Percentiles rank a stretch among this genome's conserved stretches.
Evolutionary conservation across 2,888 invertebrate species (phyloP).

Genomic region (Brenthis daphne): DNA sequence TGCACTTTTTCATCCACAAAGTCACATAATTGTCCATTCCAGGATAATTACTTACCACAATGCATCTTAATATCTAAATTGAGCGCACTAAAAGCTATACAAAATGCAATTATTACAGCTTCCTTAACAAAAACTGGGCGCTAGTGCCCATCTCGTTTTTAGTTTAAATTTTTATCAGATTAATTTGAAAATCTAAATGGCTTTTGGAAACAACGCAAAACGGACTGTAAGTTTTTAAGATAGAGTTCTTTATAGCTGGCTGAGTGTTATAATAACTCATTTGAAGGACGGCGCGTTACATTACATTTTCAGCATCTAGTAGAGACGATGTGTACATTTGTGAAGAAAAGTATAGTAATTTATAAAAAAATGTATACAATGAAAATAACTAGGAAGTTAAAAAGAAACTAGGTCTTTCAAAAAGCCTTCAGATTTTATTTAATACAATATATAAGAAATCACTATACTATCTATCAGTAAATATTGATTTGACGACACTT

Average conservation of each 20-base stretch:
- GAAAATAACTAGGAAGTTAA: neutral
- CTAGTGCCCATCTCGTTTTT: constrained; percentile 22
- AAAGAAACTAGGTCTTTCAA: too few relatives aligned
- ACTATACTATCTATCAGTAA: too few relatives aligned
- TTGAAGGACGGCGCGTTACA: constrained; percentile 38
- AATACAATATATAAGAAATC: too few relatives aligned
- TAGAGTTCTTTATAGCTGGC: constrained; percentile 6
- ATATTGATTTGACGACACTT: too few relatives aligned
- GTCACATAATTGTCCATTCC: constrained; percentile 4
- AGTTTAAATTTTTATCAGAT: constrained; percentile 34
- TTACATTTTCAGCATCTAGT: constrained; percentile 40
- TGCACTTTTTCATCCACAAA: neutral
- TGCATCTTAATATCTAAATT: constrained; percentile 18
- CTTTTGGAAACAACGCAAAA: neutral
- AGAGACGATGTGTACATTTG: constrained; percentile 38
- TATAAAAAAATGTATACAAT: neutral
- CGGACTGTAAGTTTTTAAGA: neutral
- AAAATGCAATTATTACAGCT: constrained; percentile 25
- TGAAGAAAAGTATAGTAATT: constrained; percentile 25
- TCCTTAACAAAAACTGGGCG: constrained; percentile 20
- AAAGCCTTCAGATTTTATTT: too few relatives aligned
- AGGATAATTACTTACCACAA: constrained; percentile 17
- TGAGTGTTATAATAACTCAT: constrained; percentile 37
- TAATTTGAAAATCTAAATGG: constrained; percentile 27
- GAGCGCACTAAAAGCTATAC: constrained; percentile 15